phyloP scores from a whole-genome alignment of 2,797 vertebrate genomes.

The Aphelocoma californica region DNA sequence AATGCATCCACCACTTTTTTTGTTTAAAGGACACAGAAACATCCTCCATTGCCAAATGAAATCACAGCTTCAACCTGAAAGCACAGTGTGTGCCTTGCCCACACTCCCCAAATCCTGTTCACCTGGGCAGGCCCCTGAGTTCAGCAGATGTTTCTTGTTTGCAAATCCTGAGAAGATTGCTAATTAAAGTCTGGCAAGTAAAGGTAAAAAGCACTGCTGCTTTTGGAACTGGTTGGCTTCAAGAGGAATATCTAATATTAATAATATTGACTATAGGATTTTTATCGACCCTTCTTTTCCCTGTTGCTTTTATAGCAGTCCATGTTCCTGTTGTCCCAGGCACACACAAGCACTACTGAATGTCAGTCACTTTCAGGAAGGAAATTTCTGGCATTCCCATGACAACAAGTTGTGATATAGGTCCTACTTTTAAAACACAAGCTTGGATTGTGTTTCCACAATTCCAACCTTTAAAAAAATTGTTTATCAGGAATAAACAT shows the following conservation, averaged over 20 bases:
- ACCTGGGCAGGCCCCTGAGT: neutral
- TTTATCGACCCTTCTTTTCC: slow-evolving; percentile 31
- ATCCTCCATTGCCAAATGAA: neutral
- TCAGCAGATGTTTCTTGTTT: neutral
- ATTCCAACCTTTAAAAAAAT: neutral
- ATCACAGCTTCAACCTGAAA: neutral
- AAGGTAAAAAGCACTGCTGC: neutral
- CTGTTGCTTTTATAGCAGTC: neutral
- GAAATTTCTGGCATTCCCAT: slow-evolving; percentile 48
- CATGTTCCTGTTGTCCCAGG: slow-evolving; percentile 28
- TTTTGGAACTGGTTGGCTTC: neutral
- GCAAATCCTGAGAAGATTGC: neutral
- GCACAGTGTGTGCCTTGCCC: neutral
- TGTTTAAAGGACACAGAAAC: neutral
- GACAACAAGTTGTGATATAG: slow-evolving; percentile 35
- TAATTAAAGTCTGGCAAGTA: neutral
- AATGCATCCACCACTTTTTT: neutral
- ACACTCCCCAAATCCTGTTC: neutral
- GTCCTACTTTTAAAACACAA: neutral
- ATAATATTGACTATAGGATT: neutral
- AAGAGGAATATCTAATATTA: slow-evolving; percentile 5
- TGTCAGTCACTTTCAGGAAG: slow-evolving; percentile 38
- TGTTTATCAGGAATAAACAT: neutral
- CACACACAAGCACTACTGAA: neutral
- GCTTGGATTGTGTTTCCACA: neutral